These are phyloP conservation scores for Australoheros facetus DNA, from an alignment of 2,797 vertebrate species.

Conservation along the genomic window DNA sequence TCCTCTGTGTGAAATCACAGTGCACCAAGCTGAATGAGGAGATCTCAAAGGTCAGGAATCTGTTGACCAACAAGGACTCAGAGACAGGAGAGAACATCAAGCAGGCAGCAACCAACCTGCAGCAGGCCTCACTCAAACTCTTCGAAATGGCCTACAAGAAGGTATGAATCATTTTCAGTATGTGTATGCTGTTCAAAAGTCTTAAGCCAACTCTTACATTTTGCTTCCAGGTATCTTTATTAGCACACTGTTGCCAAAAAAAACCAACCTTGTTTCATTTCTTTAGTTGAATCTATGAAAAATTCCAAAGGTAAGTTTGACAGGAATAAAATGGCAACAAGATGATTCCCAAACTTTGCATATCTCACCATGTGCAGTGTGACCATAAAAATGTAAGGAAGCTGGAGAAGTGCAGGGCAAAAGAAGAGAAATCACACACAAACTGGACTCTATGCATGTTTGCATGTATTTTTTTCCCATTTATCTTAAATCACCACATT, in stretches of 20 bases:
- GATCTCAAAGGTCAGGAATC: slow-evolving; percentile 90
- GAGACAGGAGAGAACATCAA: slow-evolving; percentile 97
- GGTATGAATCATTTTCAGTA: slow-evolving; percentile 73
- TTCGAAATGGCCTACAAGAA: slow-evolving; percentile 99
- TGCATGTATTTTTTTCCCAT: no score
- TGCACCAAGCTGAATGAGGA: slow-evolving; percentile 96
- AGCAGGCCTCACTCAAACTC: slow-evolving; percentile 96
- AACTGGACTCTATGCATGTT: no score
- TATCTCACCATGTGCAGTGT: not conserved
- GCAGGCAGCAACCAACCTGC: slow-evolving; percentile 90
- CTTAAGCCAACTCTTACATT: not conserved
- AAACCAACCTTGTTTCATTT: no score
- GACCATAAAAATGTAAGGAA: not conserved
- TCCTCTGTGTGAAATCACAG: slow-evolving; percentile 64
- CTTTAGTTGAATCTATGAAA: not conserved
- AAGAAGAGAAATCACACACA: not conserved
- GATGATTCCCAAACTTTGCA: not conserved
- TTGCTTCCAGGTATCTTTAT: not conserved
- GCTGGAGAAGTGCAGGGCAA: not conserved
- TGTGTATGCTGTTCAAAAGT: not conserved
- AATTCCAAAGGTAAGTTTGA: not conserved
- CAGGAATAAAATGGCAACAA: not conserved
- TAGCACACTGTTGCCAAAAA: no score
- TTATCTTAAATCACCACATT: no score
- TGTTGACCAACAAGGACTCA: slow-evolving; percentile 91